phyloP scores from a whole-genome alignment of 2,888 invertebrate genomes.

The Zaprionus lineosus region DNA sequence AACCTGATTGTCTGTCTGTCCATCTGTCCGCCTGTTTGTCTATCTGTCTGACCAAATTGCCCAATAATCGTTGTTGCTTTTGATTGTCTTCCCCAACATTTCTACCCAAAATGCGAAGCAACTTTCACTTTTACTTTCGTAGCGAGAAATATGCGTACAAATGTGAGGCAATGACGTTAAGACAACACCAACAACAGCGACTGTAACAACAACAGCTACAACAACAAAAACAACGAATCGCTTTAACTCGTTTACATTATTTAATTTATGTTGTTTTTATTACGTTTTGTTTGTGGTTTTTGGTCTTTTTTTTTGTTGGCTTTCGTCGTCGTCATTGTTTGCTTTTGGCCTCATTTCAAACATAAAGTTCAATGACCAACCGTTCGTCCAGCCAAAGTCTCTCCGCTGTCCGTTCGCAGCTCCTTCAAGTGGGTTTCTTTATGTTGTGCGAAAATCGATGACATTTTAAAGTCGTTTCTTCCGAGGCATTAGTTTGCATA shows the following conservation, averaged over 20 bases:
- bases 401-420: conserved; percentile 12
- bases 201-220: too few relatives aligned
- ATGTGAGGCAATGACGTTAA: conserved; percentile 46
- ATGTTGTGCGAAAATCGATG: conserved; percentile 35
- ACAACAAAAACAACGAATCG: conserved; percentile 15
- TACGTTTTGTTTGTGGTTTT: conserved; percentile 22
- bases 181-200: conserved; percentile 25
- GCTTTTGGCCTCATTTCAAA: conserved; percentile 65
- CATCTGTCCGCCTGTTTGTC: background rate
- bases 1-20: too few relatives aligned
- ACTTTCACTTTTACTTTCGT: conserved; percentile 80
- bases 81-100: conserved; percentile 25
- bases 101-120: conserved; percentile 49
- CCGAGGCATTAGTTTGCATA: conserved; percentile 51
- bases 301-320: conserved; percentile 20
- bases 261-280: conserved; percentile 28
- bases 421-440: conserved; percentile 41
- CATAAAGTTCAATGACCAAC: conserved; percentile 66
- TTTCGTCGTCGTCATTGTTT: conserved; percentile 44
- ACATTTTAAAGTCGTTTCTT: conserved; percentile 34
- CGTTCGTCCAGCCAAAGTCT: background rate
- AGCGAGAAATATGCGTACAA: conserved; percentile 37
- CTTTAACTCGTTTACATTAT: conserved; percentile 42
- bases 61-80: background rate
- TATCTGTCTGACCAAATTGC: background rate